These are phyloP conservation scores for Oryzias javanicus DNA, from an alignment of 2,113 vertebrate genomes.

Conservation along the genomic window DNA sequence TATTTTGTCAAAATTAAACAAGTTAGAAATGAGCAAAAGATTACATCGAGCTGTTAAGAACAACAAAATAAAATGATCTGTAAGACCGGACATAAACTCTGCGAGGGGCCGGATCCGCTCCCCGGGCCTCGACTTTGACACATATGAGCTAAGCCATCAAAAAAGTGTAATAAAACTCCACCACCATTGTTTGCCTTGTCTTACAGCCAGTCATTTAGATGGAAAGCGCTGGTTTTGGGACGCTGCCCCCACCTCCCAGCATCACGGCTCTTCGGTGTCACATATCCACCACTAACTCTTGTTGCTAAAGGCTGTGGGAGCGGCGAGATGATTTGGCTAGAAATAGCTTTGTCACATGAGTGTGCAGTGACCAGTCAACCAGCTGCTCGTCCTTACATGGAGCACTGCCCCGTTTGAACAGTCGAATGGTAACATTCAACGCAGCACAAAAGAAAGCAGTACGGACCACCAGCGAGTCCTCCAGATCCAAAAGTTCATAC, in stretches of 20 bases:
- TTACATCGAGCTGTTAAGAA: too few species aligned
- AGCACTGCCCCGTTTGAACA: slow-evolving; percentile 33
- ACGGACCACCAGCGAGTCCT: slow-evolving; percentile 1
- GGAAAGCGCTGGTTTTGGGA: slow-evolving; percentile 21
- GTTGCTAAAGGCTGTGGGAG: slow-evolving; percentile 59
- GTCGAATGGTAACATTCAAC: slow-evolving; percentile 25
- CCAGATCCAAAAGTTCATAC: slow-evolving; percentile 11
- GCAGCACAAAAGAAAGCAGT: background rate
- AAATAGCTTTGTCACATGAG: slow-evolving; percentile 76
- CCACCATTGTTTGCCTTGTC: slow-evolving; percentile 17
- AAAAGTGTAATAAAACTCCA: background rate
- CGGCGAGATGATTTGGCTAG: slow-evolving; percentile 65
- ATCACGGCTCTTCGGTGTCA: slow-evolving; percentile 60
- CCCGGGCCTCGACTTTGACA: too few species aligned
- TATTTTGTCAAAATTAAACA: too few species aligned
- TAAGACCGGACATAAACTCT: too few species aligned
- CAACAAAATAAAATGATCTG: too few species aligned
- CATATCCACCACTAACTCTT: slow-evolving; percentile 57
- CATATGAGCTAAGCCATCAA: too few species aligned
- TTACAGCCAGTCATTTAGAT: slow-evolving; percentile 3
- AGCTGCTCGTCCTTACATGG: slow-evolving; percentile 73
- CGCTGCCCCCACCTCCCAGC: slow-evolving; percentile 29
- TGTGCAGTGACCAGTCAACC: slow-evolving; percentile 53
- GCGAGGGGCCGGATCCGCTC: too few species aligned
- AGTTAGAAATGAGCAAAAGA: too few species aligned